A percentile compares a stretch with the other conserved stretches of the same genome.
Conservation (phyloP, 2,888 invertebrate species). For the Cantharis lateralis region DNA sequence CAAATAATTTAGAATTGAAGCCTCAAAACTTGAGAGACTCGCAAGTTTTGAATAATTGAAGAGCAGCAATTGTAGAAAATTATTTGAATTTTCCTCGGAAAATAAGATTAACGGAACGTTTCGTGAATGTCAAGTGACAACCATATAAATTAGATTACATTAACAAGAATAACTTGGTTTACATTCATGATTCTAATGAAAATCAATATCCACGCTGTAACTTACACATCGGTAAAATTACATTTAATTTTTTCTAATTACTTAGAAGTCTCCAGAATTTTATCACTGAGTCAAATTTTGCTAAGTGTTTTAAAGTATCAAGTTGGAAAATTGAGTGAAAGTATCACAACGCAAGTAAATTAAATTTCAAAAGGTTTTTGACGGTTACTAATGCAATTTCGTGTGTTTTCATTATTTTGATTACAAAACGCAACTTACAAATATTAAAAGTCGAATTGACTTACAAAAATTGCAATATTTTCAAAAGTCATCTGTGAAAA, state of each 20-base stretch:
- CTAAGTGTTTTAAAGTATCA: neutral
- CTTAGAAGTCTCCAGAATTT: neutral
- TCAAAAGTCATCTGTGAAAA: too few relatives aligned
- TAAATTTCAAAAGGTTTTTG: neutral
- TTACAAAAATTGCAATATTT: too few relatives aligned
- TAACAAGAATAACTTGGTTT: slow-evolving; percentile 24
- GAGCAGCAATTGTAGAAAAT: slow-evolving; percentile 27
- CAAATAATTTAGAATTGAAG: slow-evolving; percentile 18
- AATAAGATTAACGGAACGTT: slow-evolving; percentile 28
- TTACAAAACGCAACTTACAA: neutral
- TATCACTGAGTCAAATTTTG: neutral
- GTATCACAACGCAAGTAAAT: neutral
- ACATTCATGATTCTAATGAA: slow-evolving; percentile 11
- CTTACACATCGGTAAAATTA: neutral
- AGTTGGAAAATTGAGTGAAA: neutral
- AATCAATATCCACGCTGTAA: slow-evolving; percentile 17
- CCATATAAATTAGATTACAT: slow-evolving; percentile 25
- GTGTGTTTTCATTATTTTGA: neutral
- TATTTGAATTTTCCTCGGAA: slow-evolving; percentile 24
- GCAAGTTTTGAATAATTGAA: slow-evolving; percentile 22
- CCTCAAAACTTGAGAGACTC: slow-evolving; percentile 10
- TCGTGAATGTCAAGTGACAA: slow-evolving; percentile 21
- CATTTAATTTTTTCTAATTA: neutral
- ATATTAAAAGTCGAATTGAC: too few relatives aligned
- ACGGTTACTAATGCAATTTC: neutral